phyloP scores from a whole-genome alignment of 2,113 vertebrate species.

The Benthochromis sp. region DNA sequence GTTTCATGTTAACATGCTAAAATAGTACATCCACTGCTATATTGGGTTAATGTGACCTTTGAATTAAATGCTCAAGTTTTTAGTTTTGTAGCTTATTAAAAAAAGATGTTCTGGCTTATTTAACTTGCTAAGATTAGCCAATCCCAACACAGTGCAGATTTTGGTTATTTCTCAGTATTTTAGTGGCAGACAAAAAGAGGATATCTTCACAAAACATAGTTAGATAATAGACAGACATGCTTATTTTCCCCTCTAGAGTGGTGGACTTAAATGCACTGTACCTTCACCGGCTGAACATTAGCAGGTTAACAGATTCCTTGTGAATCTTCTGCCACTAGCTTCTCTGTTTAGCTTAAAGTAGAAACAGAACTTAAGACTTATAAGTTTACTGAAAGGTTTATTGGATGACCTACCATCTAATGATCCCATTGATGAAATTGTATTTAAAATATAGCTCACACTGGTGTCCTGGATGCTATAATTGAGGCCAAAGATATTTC shows the following conservation, averaged over 20 bases:
- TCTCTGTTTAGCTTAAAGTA: background rate
- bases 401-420: background rate
- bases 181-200: background rate
- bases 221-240: background rate
- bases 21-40: background rate
- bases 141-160: background rate
- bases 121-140: rapidly evolving
- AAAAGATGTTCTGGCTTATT: background rate
- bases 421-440: background rate
- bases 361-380: background rate
- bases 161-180: background rate
- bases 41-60: background rate
- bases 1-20: background rate
- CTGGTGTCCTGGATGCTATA: background rate
- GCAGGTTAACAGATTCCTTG: background rate
- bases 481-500: background rate
- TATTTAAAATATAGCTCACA: background rate
- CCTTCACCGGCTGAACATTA: background rate
- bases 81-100: background rate
- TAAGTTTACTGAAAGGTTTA: background rate
- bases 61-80: background rate
- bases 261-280: background rate
- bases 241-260: background rate
- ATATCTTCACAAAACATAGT: background rate
- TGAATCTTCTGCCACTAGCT: background rate